Evolutionary conservation across 92 coral and sea anemone species (phyloP), one percentile per base, ranked within the genome.

Genomic region (Porites divaricata): DNA sequence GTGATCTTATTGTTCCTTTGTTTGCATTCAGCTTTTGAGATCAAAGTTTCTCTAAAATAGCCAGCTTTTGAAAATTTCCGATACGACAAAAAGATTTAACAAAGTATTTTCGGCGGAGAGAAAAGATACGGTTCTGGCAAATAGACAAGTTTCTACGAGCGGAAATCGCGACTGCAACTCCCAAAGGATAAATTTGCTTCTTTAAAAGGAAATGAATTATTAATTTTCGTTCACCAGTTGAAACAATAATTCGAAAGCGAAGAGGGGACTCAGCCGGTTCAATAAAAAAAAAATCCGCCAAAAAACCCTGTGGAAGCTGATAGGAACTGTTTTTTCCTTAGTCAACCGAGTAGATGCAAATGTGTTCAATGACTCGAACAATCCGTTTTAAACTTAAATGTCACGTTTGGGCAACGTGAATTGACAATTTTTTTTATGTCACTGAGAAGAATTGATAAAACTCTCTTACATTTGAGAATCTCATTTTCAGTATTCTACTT

Each of bases 1-100:
- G 72, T 57, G 75, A 63, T 21, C 63, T 83, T 64, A 91, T 87
- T 91, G 94, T 91, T 41, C 80, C 89, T 86, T 90, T 90, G 93
- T 90, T 78, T 82, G 72, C 86, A 82, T 53, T 75, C 70, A 82
- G 86, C 86, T 82, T 82, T 82, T n/a, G 63, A 52, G 79, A 61
- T 72, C 62, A 61, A 72, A 72, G 72, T 54, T 82, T 63, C 51
- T 73, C 63, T 20, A 72, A 58, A 73, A 50, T 62, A 61, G 52
- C 17, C 77, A 49, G 9, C 17, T 45, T 35, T 58, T 23, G 9
- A 63, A 57, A 57, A 50, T 22, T 63, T 70, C 59, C 63, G 79
- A 63, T 61, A 72, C 79, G 20, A 72, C 22, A 80, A 68, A 88
- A 83, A 57, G 56, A 62, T 19, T 79, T 56, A 74, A 26, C 58